Conservation (phyloP, 2,888 invertebrate species). For the Leucania comma region DNA sequence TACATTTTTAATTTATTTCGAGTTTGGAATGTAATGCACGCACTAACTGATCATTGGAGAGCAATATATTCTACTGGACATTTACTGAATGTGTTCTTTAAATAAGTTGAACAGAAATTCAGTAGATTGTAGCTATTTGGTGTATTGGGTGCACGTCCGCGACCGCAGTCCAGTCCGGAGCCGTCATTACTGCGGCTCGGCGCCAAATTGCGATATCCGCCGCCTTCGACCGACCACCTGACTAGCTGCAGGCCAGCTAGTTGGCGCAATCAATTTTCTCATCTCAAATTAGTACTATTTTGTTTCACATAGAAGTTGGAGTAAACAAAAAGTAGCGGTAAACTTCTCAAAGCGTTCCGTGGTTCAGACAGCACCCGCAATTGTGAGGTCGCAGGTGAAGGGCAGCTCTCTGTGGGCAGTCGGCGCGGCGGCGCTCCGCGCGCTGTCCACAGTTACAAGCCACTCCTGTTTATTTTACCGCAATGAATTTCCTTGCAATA, state of each 20-base stretch:
- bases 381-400: constrained; percentile 46
- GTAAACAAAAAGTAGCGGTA: neutral
- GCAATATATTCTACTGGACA: constrained; percentile 13
- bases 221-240: constrained; percentile 61
- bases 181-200: constrained; percentile 82
- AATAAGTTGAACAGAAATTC: constrained; percentile 64
- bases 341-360: constrained; percentile 13
- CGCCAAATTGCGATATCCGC: constrained; percentile 88
- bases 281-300: constrained; percentile 56
- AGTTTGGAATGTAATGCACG: neutral
- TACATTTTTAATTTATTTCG: too few relatives aligned
- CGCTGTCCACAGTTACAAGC: constrained; percentile 81
- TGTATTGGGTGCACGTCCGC: constrained; percentile 82
- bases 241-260: constrained; percentile 41
- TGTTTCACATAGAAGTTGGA: constrained; percentile 14
- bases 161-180: constrained; percentile 72
- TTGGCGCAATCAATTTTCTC: constrained; percentile 55
- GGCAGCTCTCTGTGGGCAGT: constrained; percentile 50
- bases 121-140: constrained; percentile 65
- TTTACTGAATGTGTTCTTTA: constrained; percentile 45
- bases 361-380: constrained; percentile 24
- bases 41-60: constrained; percentile 1
- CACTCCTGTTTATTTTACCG: constrained; percentile 89
- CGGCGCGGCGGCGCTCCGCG: constrained; percentile 58
- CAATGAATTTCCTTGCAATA: constrained; percentile 88